Conservation (phyloP, 2,113 vertebrate species). For the Dascyllus trimaculatus region DNA sequence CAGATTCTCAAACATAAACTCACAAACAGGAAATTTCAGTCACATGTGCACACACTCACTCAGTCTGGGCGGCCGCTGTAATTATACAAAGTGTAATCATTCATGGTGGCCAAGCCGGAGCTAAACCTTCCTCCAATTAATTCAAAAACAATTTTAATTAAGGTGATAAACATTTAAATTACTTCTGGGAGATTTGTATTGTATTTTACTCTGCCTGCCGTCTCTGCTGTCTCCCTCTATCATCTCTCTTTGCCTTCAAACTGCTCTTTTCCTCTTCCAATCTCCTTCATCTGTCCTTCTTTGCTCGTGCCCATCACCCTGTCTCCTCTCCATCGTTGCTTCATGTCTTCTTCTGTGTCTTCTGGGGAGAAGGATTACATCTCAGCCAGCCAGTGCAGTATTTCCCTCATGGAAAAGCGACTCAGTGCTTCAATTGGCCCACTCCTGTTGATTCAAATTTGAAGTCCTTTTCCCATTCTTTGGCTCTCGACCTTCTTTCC, state of each 20-base stretch:
- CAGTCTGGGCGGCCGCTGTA: slow-evolving; percentile 28
- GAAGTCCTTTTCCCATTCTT: slow-evolving; percentile 23
- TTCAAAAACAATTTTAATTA: slow-evolving; percentile 75
- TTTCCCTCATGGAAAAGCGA: slow-evolving; percentile 37
- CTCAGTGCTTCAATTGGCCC: slow-evolving; percentile 26
- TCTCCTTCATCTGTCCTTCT: slow-evolving; percentile 1
- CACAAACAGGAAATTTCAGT: slow-evolving; percentile 3
- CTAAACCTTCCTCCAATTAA: slow-evolving; percentile 64
- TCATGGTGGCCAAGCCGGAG: slow-evolving; percentile 36
- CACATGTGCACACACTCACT: neutral
- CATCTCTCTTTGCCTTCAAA: slow-evolving; percentile 1
- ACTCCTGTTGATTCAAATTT: slow-evolving; percentile 32
- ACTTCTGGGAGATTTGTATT: slow-evolving; percentile 57
- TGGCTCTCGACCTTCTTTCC: neutral
- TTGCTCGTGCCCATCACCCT: neutral
- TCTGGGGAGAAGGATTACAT: slow-evolving; percentile 56
- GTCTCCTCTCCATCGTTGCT: neutral
- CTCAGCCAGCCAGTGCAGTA: slow-evolving; percentile 22
- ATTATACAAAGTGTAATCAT: slow-evolving; percentile 66
- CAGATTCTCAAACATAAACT: slow-evolving; percentile 15
- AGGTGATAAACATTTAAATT: slow-evolving; percentile 72
- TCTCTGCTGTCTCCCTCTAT: slow-evolving; percentile 1
- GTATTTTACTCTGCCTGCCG: slow-evolving; percentile 25
- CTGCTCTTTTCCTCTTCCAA: slow-evolving; percentile 11
- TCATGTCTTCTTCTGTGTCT: slow-evolving; percentile 27